Evolutionary conservation across 2,113 vertebrate species (phyloP).

Genomic region (Todiramphus saurophagus): DNA sequence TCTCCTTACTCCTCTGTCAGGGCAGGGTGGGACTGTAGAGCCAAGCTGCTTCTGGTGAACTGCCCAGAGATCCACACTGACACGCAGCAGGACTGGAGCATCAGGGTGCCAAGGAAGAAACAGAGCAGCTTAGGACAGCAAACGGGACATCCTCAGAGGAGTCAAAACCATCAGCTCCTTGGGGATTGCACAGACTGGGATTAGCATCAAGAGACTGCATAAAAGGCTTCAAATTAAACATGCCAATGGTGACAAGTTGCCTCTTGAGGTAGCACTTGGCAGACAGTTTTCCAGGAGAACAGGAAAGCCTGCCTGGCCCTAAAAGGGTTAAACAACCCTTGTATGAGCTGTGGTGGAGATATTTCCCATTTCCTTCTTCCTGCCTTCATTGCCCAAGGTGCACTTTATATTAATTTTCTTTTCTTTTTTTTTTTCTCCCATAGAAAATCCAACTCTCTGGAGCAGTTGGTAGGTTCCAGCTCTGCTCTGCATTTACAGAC

Average conservation of each 20-base stretch:
- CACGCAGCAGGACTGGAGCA: not conserved
- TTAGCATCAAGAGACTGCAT: not conserved
- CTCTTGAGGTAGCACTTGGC: not conserved
- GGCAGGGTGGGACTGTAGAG: not conserved
- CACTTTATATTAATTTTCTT: slow-evolving; percentile 9
- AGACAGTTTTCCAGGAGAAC: not conserved
- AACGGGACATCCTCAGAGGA: not conserved
- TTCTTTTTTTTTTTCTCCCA: no score
- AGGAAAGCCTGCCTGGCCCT: not conserved
- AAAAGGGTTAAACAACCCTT: not conserved
- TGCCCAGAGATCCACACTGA: accelerated
- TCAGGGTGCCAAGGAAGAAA: not conserved
- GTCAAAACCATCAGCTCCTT: not conserved
- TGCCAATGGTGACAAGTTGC: not conserved
- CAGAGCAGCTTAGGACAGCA: not conserved
- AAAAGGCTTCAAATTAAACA: not conserved
- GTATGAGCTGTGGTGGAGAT: not conserved
- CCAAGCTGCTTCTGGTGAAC: not conserved
- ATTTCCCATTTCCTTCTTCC: slow-evolving; percentile 25
- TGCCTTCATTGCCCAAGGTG: slow-evolving; percentile 12
- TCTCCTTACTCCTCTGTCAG: not conserved
- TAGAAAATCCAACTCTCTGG: not conserved
- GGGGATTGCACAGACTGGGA: not conserved
- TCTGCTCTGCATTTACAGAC: slow-evolving; percentile 32
- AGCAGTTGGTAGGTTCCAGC: not conserved